A percentile compares a stretch with the other conserved stretches of the same genome.
These are phyloP conservation scores for Automeris io DNA, from an alignment of 2,888 invertebrate genomes.

Conservation along the genomic window DNA sequence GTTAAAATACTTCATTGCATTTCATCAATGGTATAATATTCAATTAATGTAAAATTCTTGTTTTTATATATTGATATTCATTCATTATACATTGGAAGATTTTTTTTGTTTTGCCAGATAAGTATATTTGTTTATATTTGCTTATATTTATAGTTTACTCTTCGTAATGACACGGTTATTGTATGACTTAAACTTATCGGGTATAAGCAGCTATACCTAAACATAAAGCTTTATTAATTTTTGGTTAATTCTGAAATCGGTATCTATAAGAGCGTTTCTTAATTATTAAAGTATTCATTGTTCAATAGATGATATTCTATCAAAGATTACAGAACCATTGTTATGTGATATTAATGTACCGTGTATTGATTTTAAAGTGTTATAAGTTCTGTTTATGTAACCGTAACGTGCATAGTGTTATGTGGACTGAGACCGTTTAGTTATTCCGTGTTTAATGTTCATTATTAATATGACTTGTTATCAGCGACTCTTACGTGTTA, in stretches of 20 bases:
- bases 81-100: constrained; percentile 41
- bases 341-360: constrained; percentile 10
- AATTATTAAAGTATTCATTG: neutral
- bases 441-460: neutral
- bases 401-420: neutral
- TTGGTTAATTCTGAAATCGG: neutral
- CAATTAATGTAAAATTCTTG: constrained; percentile 42
- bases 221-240: neutral
- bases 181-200: neutral
- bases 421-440: neutral
- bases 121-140: constrained; percentile 15
- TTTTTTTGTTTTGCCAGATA: constrained; percentile 33
- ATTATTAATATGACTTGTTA: no score
- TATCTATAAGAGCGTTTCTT: neutral
- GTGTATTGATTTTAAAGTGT: neutral
- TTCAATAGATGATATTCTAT: constrained; percentile 3
- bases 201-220: neutral
- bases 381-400: constrained; percentile 1
- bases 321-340: constrained; percentile 5
- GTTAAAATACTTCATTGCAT: constrained; percentile 60
- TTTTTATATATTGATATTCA: constrained; percentile 36
- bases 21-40: constrained; percentile 46
- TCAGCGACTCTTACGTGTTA: no score
- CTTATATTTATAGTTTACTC: neutral
- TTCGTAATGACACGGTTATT: neutral